Conservation (phyloP, 2,113 vertebrate species). For the Syngnathus floridae region DNA sequence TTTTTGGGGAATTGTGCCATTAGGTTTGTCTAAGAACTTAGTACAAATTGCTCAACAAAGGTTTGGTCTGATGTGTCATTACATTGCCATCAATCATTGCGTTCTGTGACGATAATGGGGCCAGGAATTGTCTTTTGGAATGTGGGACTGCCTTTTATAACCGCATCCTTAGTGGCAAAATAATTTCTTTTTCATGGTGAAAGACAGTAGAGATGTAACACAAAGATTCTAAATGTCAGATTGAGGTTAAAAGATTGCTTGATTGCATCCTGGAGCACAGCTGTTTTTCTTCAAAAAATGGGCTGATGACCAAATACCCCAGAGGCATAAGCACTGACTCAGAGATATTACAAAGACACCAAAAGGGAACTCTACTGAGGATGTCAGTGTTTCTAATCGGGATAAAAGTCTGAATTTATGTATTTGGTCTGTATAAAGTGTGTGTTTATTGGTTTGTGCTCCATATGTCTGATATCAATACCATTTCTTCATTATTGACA, state of each 20-base stretch:
- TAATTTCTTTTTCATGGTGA: constrained; percentile 37
- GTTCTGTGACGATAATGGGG: constrained; percentile 35
- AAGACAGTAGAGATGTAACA: constrained; percentile 32
- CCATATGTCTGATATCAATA: background rate
- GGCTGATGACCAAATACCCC: constrained; percentile 40
- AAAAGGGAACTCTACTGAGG: constrained; percentile 14
- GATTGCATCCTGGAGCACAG: constrained; percentile 38
- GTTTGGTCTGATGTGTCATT: constrained; percentile 43
- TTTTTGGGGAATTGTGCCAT: constrained; percentile 23
- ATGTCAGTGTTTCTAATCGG: constrained; percentile 21
- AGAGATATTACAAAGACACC: constrained; percentile 32
- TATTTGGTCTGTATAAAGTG: background rate
- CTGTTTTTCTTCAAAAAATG: constrained; percentile 38
- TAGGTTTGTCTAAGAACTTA: constrained; percentile 45
- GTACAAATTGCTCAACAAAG: constrained; percentile 37
- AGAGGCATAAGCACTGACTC: constrained; percentile 23
- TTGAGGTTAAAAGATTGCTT: constrained; percentile 42
- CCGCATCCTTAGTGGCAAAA: constrained; percentile 30
- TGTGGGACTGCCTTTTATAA: constrained; percentile 28
- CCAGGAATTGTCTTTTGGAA: constrained; percentile 32
- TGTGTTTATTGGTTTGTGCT: background rate
- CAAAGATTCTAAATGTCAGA: constrained; percentile 46
- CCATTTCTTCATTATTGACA: background rate
- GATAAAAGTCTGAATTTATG: constrained; percentile 12
- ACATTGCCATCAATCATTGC: constrained; percentile 29